Evolutionary conservation across 2,888 invertebrate genomes (phyloP), one percentile per base, ranked within the genome.

Genomic region (Strigamia crassipes): DNA sequence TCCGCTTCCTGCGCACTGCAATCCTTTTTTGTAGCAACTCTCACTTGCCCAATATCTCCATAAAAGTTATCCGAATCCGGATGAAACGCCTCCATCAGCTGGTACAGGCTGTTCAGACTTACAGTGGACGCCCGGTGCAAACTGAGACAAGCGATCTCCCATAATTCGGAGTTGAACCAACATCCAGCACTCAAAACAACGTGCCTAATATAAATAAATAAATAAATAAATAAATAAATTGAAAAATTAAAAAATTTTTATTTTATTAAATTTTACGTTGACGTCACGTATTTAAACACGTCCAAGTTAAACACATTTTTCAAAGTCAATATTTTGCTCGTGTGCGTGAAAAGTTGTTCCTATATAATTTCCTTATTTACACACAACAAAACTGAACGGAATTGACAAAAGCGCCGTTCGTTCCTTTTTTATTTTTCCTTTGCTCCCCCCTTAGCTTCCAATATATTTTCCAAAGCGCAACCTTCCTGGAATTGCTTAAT

Each of bases 1-100:
- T 94, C 93, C 86, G 94, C 93, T 86, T 96, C 96, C 84, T 93
- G 92, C 13, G 93, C 90, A 0, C 94, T 93, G 86, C 94, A 94
- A 87, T 97, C 96, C 83, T 94, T 92, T 78, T 96, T 90, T 0
- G 96, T 96, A 0, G 97, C 97, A 9, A 97, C 96, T 90, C 96
- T 96, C 0, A 97, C 96, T 84, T 95, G 95, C 0, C 89, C 89
- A 73, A 88, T 86, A 88, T 97, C 97, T 0, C 97, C 97, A 87
- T 96, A 96, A 88, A 97, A 97, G 86, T 96, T 96, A 86, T 96
- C 94, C 0, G 97, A 97, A 86, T 95, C 93, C 85, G 94, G 93
- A 85, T 95, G 93, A 87, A 97, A 98, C 51, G 96, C 96, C 86
- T 94, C 92, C 82, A 95, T 95, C 56, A 98, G 90, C 88, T 96